Base-by-base conservation (phyloP, 2,797 vertebrate genomes). In the Scolopax bukidnonensis region DNA sequence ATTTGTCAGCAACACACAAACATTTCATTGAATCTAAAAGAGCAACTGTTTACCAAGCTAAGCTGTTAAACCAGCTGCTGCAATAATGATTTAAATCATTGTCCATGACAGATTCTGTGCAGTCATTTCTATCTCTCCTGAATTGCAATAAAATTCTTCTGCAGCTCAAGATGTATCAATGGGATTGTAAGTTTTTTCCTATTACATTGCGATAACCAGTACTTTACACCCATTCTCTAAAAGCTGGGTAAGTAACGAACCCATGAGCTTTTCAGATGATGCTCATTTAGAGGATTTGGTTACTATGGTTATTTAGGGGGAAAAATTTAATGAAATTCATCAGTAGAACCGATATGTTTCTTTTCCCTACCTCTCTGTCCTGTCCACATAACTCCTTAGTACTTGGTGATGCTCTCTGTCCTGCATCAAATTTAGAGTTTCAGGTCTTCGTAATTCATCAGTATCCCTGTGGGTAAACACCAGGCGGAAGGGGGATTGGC, bases 361-460 rank as follows among this genome's bases (percentile, higher is more conserved):
- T 68, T 78, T 83, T 83, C 94, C 84, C 95, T 96, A 95, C 87
- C 94, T 97, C 91, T 97, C 94, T 92, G 85, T 93, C 89, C 93
- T 97, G 84, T 97, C 90, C 92, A 86, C 84, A 67, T 89, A 96
- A 95, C 77, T 96, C 90, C 93, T 97, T 71, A 96, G 71, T 47
- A 92, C 38, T 93, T 89, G 93, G 28, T 96, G 97, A 87, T 91
- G 93, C 53, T 97, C 96, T 91, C 92, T 97, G 85, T 97, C 89
- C 56, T 98, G 93, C 73, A 91, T 54, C 93, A 97, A 96, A 92
- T 89, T 96, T 93, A 97, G 73, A 86, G 91, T 97, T 96, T 98
- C 95, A 24, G 95, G 96, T 94, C 96, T 97, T 93, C 88, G 89
- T 78, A 97, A 95, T 84, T 98, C 96, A 89, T 97, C 93, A 80